Percentiles rank a stretch among this genome's conserved stretches.
Evolutionary conservation across 2,113 vertebrate species (phyloP).

Genomic region (Chloropsis hardwickii): DNA sequence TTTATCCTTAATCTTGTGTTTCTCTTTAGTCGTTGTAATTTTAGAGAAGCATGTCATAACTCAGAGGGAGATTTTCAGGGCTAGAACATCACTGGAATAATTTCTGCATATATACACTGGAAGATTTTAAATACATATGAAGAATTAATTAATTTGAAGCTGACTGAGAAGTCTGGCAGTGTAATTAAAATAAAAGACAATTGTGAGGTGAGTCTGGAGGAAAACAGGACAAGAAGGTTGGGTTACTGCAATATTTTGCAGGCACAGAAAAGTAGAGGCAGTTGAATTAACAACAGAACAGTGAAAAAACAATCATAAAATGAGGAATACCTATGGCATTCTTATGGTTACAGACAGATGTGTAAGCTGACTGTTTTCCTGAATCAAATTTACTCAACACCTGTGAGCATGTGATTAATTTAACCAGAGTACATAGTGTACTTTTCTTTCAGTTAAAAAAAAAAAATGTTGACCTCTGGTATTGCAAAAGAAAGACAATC

Average conservation of each 20-base stretch:
- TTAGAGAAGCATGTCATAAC: conserved; percentile 9
- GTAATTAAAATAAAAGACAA: conserved; percentile 26
- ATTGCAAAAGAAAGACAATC: conserved; percentile 75
- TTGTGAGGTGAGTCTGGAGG: background rate
- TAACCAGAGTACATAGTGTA: background rate
- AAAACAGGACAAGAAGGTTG: background rate
- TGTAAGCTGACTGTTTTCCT: background rate
- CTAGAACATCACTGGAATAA: background rate
- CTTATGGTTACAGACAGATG: background rate
- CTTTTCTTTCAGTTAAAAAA: conserved; percentile 20
- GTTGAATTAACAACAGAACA: background rate
- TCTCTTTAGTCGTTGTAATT: background rate
- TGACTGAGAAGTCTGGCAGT: background rate
- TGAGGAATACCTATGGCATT: background rate
- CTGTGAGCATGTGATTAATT: conserved; percentile 33
- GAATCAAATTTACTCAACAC: conserved; percentile 42
- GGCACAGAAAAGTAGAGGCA: background rate
- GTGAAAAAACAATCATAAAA: background rate
- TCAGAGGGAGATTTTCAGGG: conserved; percentile 14
- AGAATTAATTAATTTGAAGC: conserved; percentile 36
- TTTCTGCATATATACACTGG: background rate
- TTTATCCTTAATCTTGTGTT: conserved; percentile 14
- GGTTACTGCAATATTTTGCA: background rate
- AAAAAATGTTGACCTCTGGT: conserved; percentile 64
- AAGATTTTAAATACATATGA: conserved; percentile 28